phyloP scores from a whole-genome alignment of 1,140 invertebrate genomes.

The Coboldia fuscipes region DNA sequence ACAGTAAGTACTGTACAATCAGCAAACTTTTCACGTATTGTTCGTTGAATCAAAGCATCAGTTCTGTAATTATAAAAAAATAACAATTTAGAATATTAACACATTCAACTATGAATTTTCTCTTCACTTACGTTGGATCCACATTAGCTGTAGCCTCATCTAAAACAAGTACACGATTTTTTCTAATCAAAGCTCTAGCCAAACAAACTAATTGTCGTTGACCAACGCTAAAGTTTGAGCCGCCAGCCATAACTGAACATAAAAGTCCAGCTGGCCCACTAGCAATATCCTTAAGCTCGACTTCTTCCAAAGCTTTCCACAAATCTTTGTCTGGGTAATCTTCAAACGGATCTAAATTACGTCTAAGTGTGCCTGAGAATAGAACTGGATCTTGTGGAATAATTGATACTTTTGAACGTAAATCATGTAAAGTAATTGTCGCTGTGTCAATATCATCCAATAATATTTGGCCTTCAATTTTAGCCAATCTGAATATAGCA shows the following conservation, averaged over 20 bases:
- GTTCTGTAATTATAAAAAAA: too few species aligned
- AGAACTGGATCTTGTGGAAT: constrained; percentile 42
- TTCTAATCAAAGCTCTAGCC: constrained; percentile 39
- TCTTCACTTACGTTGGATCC: constrained; percentile 29
- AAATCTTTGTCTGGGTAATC: constrained; percentile 31
- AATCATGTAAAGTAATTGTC: constrained; percentile 31
- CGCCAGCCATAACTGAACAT: constrained; percentile 30
- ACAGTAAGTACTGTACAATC: constrained; percentile 41
- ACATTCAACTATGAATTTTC: too few species aligned
- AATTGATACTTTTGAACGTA: constrained; percentile 30
- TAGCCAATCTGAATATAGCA: constrained; percentile 55
- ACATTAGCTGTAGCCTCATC: constrained; percentile 31
- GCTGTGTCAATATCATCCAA: constrained; percentile 34
- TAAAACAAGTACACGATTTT: constrained; percentile 35
- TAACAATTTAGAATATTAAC: too few species aligned
- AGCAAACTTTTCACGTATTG: constrained; percentile 24
- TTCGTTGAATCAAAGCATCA: constrained; percentile 27
- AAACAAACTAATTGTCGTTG: constrained; percentile 42
- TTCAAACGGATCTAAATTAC: constrained; percentile 39
- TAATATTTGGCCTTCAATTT: constrained; percentile 32
- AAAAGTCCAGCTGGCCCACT: constrained; percentile 24
- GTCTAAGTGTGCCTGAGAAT: constrained; percentile 25
- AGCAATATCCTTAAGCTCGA: constrained; percentile 25
- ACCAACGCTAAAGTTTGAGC: constrained; percentile 40
- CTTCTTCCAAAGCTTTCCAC: constrained; percentile 38